These are phyloP conservation scores for Pharmacophagus antenor DNA, from an alignment of 2,888 invertebrate species.

Conservation along the genomic window DNA sequence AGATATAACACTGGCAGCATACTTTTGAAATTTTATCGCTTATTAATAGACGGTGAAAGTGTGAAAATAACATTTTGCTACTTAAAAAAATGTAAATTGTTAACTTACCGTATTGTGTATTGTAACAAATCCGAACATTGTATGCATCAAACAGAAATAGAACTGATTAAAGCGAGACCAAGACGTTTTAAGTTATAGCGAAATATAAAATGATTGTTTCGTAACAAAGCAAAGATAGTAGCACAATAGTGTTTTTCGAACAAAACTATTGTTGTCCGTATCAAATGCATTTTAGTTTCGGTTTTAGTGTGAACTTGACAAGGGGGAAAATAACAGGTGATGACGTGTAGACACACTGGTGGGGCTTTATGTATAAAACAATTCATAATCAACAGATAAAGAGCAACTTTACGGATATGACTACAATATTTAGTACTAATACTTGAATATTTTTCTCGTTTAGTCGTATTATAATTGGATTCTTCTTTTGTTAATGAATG, in stretches of 20 bases:
- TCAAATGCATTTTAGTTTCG: slow-evolving; percentile 38
- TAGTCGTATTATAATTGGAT: not conserved
- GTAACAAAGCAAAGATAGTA: slow-evolving; percentile 43
- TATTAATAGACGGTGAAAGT: slow-evolving; percentile 48
- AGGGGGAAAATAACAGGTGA: slow-evolving; percentile 33
- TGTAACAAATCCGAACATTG: slow-evolving; percentile 50
- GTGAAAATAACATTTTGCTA: slow-evolving; percentile 29
- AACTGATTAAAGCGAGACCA: slow-evolving; percentile 50
- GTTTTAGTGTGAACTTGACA: slow-evolving; percentile 58
- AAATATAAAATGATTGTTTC: slow-evolving; percentile 50
- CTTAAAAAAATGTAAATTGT: slow-evolving; percentile 20
- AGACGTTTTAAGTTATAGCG: slow-evolving; percentile 36
- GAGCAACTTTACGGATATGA: not conserved
- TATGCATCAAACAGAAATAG: slow-evolving; percentile 58
- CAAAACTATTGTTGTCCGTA: slow-evolving; percentile 47
- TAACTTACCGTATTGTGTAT: slow-evolving; percentile 58
- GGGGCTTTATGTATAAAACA: not conserved
- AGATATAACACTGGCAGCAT: slow-evolving; percentile 41
- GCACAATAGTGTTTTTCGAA: slow-evolving; percentile 51
- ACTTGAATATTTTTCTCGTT: no score
- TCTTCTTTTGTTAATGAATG: not conserved
- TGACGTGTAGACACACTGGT: not conserved
- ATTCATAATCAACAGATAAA: not conserved
- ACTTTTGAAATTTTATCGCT: slow-evolving; percentile 35
- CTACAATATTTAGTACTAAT: not conserved